phyloP scores from a whole-genome alignment of 1,140 invertebrate genomes.

The Caenorhabditis tropicalis region DNA sequence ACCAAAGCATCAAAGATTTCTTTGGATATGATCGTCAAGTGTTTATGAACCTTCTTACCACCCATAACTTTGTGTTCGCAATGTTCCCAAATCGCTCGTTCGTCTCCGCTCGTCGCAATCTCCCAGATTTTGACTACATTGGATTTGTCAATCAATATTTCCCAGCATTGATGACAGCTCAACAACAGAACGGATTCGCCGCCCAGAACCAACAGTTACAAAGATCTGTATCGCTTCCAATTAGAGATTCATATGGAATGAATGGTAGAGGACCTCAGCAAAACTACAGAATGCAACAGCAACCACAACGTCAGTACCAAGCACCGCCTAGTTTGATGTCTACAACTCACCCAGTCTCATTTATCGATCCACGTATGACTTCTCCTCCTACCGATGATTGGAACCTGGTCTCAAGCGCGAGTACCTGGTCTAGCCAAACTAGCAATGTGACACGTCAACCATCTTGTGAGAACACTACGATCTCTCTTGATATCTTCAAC shows the following conservation, averaged over 20 bases:
- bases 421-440: background rate
- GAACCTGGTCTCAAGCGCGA: background rate
- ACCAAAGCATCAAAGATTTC: conserved; percentile 40
- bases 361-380: background rate
- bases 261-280: too few species aligned
- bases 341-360: background rate
- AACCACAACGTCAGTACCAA: background rate
- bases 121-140: conserved; percentile 67
- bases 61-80: conserved; percentile 67
- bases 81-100: conserved; percentile 67
- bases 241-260: too few species aligned
- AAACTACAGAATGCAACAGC: background rate
- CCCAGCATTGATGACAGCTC: background rate
- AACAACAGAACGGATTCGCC: too few species aligned
- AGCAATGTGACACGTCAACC: background rate
- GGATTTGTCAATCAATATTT: conserved; percentile 59
- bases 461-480: background rate
- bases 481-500: background rate
- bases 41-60: conserved; percentile 65
- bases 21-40: conserved; percentile 53
- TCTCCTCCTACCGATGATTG: background rate
- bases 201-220: too few species aligned
- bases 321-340: background rate
- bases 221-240: too few species aligned
- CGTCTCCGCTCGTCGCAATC: conserved; percentile 69